Evolutionary conservation across 2,113 vertebrate genomes (phyloP).

Genomic region (Scortum barcoo): DNA sequence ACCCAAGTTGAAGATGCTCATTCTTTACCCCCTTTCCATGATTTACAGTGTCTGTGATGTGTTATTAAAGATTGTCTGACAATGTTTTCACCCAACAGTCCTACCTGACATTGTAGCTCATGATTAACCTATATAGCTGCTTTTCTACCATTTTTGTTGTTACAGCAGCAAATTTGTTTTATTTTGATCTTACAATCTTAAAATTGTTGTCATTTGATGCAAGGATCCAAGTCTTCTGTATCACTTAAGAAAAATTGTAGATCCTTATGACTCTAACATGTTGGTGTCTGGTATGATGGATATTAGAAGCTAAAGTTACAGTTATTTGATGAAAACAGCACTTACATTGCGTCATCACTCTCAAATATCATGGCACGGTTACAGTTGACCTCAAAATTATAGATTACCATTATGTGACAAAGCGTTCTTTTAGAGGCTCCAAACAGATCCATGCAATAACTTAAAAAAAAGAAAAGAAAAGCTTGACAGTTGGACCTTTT

Average conservation of each 20-base stretch:
- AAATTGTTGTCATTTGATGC: background rate
- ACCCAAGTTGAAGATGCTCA: background rate
- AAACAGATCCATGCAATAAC: background rate
- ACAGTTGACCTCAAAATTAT: conserved; percentile 51
- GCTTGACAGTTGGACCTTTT: background rate
- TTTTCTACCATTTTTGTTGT: too few species aligned
- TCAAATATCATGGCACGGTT: conserved; percentile 55
- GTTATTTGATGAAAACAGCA: conserved; percentile 23
- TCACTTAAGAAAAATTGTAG: conserved; percentile 9
- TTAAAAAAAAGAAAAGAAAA: conserved; percentile 16
- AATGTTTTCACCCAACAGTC: too few species aligned
- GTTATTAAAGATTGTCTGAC: too few species aligned
- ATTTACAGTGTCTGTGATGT: too few species aligned
- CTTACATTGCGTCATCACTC: conserved; percentile 24
- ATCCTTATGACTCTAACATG: background rate
- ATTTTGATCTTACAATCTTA: background rate
- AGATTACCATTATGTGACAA: conserved; percentile 30
- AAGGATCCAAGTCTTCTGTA: background rate
- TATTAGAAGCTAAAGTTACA: conserved; percentile 32
- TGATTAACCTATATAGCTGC: too few species aligned
- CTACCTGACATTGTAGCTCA: too few species aligned
- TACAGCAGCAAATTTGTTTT: too few species aligned
- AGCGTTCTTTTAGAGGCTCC: background rate
- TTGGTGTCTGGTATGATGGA: conserved; percentile 38
- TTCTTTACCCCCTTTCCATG: background rate